phyloP scores from a whole-genome alignment of 2,113 vertebrate species.

The Amia ocellicauda region DNA sequence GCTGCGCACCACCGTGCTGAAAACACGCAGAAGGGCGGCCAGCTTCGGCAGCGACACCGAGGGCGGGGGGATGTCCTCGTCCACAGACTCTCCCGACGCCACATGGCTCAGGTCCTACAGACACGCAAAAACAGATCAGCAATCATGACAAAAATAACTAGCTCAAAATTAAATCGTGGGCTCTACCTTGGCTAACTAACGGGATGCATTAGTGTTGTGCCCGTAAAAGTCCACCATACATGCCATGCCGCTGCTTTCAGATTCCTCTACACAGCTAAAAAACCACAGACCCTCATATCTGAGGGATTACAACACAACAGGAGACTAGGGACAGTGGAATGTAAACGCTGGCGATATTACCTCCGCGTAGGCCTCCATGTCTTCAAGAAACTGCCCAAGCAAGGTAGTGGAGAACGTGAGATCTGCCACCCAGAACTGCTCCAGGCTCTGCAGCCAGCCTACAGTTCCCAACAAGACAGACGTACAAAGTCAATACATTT shows the following conservation, averaged over 20 bases:
- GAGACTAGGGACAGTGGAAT: too few species aligned
- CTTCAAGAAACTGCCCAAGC: conserved; percentile 95
- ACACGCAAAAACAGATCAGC: neutral
- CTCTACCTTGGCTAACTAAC: too few species aligned
- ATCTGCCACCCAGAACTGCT: conserved; percentile 98
- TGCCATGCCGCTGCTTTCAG: neutral
- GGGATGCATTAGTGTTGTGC: too few species aligned
- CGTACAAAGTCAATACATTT: neutral
- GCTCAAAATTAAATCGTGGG: too few species aligned
- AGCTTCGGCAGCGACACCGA: conserved; percentile 92
- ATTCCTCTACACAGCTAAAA: too few species aligned
- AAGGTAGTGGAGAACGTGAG: conserved; percentile 95
- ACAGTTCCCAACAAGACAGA: neutral
- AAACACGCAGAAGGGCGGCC: conserved; percentile 90
- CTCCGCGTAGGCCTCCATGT: conserved; percentile 99
- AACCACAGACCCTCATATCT: too few species aligned
- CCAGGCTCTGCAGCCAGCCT: conserved; percentile 97
- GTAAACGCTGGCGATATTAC: conserved; percentile 43
- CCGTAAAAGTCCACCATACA: too few species aligned
- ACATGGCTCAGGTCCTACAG: conserved; percentile 90
- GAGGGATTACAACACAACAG: too few species aligned
- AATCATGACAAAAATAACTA: neutral
- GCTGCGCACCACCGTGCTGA: conserved; percentile 96
- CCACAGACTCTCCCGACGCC: conserved; percentile 78
- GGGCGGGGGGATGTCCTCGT: conserved; percentile 94